Conservation (phyloP, 2,113 vertebrate species). For the Zapornia atra region DNA sequence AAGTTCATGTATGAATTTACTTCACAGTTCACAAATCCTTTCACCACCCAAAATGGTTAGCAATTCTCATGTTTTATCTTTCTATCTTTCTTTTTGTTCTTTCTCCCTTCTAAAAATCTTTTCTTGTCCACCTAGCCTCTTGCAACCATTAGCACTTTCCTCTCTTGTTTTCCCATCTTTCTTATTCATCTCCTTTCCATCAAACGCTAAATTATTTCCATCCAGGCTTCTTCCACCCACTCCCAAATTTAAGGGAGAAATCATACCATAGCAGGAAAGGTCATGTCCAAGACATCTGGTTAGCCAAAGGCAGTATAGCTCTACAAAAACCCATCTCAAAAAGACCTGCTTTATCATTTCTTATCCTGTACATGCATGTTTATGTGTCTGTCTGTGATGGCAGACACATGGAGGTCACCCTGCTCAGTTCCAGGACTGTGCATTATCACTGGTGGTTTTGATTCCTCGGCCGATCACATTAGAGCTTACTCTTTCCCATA, state of each 20-base stretch:
- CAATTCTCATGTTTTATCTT: not conserved
- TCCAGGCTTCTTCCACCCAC: not conserved
- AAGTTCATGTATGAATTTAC: not conserved
- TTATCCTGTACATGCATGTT: not conserved
- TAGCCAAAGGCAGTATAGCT: not conserved
- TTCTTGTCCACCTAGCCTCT: not conserved
- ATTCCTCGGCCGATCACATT: fast-evolving
- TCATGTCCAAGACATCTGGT: not conserved
- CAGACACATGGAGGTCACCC: not conserved
- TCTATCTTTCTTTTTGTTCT: not conserved
- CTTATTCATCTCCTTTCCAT: not conserved
- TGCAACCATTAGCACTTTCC: not conserved
- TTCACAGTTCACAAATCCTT: not conserved
- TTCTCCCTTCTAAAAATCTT: not conserved
- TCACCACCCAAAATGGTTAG: not conserved
- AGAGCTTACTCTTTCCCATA: not conserved
- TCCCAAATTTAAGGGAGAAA: not conserved
- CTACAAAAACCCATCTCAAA: not conserved
- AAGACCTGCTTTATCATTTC: not conserved
- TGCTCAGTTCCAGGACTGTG: not conserved
- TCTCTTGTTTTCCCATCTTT: not conserved
- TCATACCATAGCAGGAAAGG: fast-evolving
- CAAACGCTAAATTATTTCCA: not conserved
- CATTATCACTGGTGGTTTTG: not conserved
- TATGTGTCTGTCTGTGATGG: not conserved